Evolutionary conservation across 2,797 vertebrate genomes (phyloP).

Genomic region (Danio choprae): DNA sequence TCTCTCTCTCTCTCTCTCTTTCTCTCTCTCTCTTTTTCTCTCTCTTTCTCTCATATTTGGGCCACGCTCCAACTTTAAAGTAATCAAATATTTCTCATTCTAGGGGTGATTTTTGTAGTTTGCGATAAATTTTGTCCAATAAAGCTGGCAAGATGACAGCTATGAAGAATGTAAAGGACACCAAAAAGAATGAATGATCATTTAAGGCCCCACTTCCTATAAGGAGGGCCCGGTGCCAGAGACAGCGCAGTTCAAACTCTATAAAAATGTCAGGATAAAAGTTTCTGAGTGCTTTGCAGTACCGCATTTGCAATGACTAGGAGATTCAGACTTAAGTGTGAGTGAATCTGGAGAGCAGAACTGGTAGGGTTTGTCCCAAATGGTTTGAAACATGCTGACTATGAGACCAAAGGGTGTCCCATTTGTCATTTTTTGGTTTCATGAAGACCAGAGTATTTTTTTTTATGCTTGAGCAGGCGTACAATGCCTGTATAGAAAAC

Average conservation of each 20-base stretch:
- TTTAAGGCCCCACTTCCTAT: slow-evolving; percentile 27
- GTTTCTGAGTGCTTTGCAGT: slow-evolving; percentile 10
- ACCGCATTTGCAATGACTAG: slow-evolving; percentile 4
- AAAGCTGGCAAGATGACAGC: slow-evolving; percentile 25
- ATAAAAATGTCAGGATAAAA: slow-evolving; percentile 44
- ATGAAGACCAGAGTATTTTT: too few species aligned
- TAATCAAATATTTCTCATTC: slow-evolving; percentile 49
- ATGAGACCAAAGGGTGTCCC: not conserved
- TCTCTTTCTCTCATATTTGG: not conserved
- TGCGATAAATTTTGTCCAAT: slow-evolving; percentile 44
- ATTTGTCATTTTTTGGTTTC: slow-evolving; percentile 23
- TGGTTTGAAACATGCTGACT: not conserved
- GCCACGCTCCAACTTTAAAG: slow-evolving; percentile 34
- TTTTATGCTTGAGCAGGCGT: too few species aligned
- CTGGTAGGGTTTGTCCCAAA: not conserved
- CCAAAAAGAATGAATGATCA: slow-evolving; percentile 35
- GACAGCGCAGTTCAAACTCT: slow-evolving; percentile 19
- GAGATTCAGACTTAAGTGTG: slow-evolving; percentile 8
- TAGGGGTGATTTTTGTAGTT: slow-evolving; percentile 39
- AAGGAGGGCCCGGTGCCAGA: not conserved
- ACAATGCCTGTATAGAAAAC: too few species aligned
- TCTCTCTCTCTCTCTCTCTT: too few species aligned
- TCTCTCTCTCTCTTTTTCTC: too few species aligned
- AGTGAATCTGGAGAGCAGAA: not conserved
- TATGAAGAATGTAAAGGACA: slow-evolving; percentile 46